Evolutionary conservation across 2,113 vertebrate species (phyloP).

Genomic region (Pelecanus crispus): DNA sequence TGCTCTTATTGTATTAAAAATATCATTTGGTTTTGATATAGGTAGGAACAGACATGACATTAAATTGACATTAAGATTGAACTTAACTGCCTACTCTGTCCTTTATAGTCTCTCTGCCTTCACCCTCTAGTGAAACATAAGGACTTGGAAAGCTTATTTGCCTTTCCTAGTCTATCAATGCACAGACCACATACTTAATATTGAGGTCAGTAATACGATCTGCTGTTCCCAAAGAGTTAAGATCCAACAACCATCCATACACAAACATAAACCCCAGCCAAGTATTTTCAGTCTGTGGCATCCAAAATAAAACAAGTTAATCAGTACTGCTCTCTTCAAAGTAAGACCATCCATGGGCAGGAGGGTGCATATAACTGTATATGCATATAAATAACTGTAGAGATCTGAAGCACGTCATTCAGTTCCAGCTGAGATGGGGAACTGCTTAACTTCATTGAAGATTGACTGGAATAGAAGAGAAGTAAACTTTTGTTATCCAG

Average conservation of each 20-base stretch:
- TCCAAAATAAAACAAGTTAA: not conserved
- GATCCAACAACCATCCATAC: not conserved
- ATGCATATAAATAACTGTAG: not conserved
- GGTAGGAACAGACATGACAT: not conserved
- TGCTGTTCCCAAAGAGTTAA: not conserved
- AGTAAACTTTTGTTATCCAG: not conserved
- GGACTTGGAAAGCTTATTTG: not conserved
- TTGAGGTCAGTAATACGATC: not conserved
- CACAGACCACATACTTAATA: not conserved
- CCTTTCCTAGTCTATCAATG: not conserved
- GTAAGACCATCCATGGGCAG: not conserved
- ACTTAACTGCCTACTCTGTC: not conserved
- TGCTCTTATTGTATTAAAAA: not conserved
- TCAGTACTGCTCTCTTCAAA: not conserved
- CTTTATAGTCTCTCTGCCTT: not conserved
- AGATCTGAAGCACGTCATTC: not conserved
- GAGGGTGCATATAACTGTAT: not conserved
- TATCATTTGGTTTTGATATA: not conserved
- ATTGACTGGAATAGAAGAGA: not conserved
- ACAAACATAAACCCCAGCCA: not conserved
- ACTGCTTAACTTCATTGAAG: not conserved
- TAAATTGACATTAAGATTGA: not conserved
- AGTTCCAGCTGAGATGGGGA: not conserved
- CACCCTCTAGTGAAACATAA: not conserved
- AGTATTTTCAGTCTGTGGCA: not conserved